Evolutionary conservation across 2,113 vertebrate genomes (phyloP).

Genomic region (Cryptomyrus ogoouensis): DNA sequence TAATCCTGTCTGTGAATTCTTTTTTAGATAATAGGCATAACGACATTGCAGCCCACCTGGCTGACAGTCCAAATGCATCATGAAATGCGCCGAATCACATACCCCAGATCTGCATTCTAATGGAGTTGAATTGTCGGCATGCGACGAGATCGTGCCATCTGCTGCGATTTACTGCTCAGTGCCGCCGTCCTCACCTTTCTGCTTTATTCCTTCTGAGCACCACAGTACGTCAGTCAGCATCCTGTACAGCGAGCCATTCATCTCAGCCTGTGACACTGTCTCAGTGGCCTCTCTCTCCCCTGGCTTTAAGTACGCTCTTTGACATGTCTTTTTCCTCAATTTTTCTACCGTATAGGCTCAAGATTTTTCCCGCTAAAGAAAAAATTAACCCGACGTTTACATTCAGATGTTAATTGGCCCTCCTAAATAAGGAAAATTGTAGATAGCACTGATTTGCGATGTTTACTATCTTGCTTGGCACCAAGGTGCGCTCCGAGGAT

Average conservation of each 20-base stretch:
- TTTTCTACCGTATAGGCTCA: not conserved
- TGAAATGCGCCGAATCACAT: not conserved
- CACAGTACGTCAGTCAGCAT: not conserved
- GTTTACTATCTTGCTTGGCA: not conserved
- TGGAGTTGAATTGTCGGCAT: not conserved
- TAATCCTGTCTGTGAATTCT: not conserved
- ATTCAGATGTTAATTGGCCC: not conserved
- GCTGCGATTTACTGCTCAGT: not conserved
- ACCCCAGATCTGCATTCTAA: not conserved
- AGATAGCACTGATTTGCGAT: not conserved
- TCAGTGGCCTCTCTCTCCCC: not conserved
- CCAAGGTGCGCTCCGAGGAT: not conserved
- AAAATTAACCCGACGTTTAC: not conserved
- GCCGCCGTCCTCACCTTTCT: not conserved
- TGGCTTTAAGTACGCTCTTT: not conserved
- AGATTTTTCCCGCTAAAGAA: not conserved
- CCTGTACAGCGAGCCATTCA: not conserved
- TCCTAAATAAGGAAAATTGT: not conserved
- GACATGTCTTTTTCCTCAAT: not conserved
- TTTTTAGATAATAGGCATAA: not conserved
- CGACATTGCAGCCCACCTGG: not conserved
- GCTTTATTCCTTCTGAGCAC: not conserved
- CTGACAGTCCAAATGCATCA: not conserved
- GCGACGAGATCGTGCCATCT: not conserved
- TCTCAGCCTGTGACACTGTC: not conserved